Evolutionary conservation across 2,888 invertebrate genomes (phyloP).

Genomic region (Coleophora flavipennella): DNA sequence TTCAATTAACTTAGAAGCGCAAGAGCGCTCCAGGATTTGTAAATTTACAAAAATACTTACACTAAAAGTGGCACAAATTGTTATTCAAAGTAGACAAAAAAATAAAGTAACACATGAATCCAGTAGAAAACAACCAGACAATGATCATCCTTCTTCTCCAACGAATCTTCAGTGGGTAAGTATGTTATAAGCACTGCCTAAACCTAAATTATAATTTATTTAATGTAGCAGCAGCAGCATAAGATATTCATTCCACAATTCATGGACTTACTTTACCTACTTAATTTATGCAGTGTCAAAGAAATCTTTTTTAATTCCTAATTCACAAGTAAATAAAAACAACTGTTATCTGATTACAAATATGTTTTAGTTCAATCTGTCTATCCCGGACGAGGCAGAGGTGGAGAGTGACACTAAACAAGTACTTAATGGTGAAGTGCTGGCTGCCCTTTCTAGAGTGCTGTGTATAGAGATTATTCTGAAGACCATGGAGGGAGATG

Average conservation of each 20-base stretch:
- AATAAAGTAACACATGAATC: slow-evolving; percentile 77
- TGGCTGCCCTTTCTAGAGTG: slow-evolving; percentile 68
- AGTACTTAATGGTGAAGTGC: slow-evolving; percentile 70
- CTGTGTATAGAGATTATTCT: slow-evolving; percentile 93
- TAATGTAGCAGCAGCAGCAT: too few relatives aligned
- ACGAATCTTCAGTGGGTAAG: slow-evolving; percentile 50
- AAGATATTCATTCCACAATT: too few relatives aligned
- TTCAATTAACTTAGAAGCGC: slow-evolving; percentile 35
- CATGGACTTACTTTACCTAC: too few relatives aligned
- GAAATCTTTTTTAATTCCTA: not conserved
- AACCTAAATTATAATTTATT: not conserved
- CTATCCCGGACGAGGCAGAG: slow-evolving; percentile 88
- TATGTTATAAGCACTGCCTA: not conserved
- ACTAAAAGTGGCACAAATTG: slow-evolving; percentile 90
- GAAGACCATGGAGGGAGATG: slow-evolving; percentile 88
- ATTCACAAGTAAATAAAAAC: not conserved
- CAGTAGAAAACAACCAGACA: slow-evolving; percentile 31
- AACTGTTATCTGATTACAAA: too few relatives aligned
- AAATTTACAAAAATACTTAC: slow-evolving; percentile 92
- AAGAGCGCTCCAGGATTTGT: slow-evolving; percentile 86
- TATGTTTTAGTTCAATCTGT: slow-evolving; percentile 85
- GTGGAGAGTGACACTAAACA: slow-evolving; percentile 86
- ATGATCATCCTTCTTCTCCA: slow-evolving; percentile 32
- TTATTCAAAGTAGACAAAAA: slow-evolving; percentile 92
- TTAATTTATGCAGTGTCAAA: not conserved